Base-by-base conservation (phyloP, 2,797 vertebrate species). In the Nyctibius grandis region DNA sequence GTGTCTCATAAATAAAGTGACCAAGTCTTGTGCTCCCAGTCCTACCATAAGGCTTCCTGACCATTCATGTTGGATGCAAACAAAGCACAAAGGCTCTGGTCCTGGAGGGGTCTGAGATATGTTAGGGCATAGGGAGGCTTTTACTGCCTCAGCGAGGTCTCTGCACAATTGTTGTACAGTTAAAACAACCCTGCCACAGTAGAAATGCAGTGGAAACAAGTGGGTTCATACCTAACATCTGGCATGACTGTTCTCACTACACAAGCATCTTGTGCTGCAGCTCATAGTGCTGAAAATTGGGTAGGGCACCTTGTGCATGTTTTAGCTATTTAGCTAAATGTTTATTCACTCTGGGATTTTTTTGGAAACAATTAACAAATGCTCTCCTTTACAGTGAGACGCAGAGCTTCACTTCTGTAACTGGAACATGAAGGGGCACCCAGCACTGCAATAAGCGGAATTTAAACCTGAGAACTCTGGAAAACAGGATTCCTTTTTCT, bases 301-400 rank as follows among this genome's bases (percentile, higher is more conserved):
- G 3, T 48, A 73, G 82, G 82, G 88, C 61, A 89, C 82, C 89
- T 88, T 89, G 81, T 91, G 91, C 28, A 23, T 91, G 83, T 95
- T 97, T 91, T 70, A 84, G 80, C 54, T 90, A 42, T 93, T 95
- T 95, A 79, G 89, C 63, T 88, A 70, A 89, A 86, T 92, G 91
- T 95, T 93, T 94, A 83, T 94, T 92, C 92, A 42, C 51, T 93
- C 69, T 61, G 74, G 31, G 29, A 0, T 3, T 77, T 74, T 74
- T 85, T 69, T 69, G 6, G 16, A 86, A 91, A 79, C 70, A 84
- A 81, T 88, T 89, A 91, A 86, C 65, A 79, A 96, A 90, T 87
- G 83, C n/a, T 85, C 9, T 76, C 40, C 51, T 81, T 73, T 73
- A 69, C 65, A 68, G 69, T 19, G n/a, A 87, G 81, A 75, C 0